Evolutionary conservation across 2,888 invertebrate species (phyloP), one percentile per base, ranked within the genome.

Genomic region (Sepiola atlantica): DNA sequence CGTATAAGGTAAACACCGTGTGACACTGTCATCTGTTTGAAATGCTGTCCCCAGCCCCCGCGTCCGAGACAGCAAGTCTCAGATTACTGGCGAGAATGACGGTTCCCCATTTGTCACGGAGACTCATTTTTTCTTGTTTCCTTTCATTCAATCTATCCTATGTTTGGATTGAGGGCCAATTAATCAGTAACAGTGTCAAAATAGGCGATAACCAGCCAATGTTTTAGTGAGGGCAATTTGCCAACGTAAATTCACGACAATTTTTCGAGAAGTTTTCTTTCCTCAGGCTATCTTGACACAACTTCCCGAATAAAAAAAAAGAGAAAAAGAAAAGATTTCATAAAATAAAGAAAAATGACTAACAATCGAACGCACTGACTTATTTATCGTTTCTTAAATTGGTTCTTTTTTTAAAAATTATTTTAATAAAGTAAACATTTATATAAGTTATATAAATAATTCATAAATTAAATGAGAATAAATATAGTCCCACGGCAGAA

Each of bases 111-210:
- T 77, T 77, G 77, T 77, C 77, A 77, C 77, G 77, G 77, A 77
- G 32, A 77, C 77, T 77, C 77, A 77, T 77, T 77, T 77, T 77
- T 77, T 45, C 4, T 45, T 45, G 45, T 45, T 45, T 45, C 45
- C 45, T 4, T 45, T 45, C 45, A 77, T 77, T 77, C 77, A n/a
- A 77, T 77, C n/a, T 77, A 77, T 77, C 32, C n/a, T 4, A n/a
- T 77, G 77, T 77, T 77, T 77, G 77, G 77, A 77, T 77, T 77
- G 77, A 77, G 32, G n/a, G 77, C n/a, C 77, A 77, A 77, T 77
- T 77, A 77, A 77, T 77, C 77, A n/a, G 77, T n/a, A 45, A 77
- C 77, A 18, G n/a, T 77, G 77, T 77, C 77, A 77, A 77, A 77
- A 77, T 16, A 77, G 77, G 77, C 77, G 77, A 77, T n/a, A 77